phyloP scores from a whole-genome alignment of 2,113 vertebrate species.

The Lates calcarifer region DNA sequence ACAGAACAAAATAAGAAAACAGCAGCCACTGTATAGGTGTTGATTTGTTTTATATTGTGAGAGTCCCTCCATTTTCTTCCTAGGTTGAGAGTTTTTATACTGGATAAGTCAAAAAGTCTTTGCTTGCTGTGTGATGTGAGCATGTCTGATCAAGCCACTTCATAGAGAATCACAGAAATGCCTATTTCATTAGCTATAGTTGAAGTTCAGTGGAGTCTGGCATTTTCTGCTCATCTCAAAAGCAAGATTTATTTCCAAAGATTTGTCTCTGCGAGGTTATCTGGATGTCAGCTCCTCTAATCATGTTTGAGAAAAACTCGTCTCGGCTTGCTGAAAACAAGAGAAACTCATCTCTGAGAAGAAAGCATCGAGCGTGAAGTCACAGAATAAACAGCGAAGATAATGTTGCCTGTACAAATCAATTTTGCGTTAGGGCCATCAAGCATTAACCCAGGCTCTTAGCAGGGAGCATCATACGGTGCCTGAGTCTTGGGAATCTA shows the following conservation, averaged over 20 bases:
- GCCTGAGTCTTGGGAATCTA: conserved; percentile 48
- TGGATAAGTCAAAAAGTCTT: conserved; percentile 11
- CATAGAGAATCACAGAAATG: conserved; percentile 28
- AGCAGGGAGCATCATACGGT: conserved; percentile 46
- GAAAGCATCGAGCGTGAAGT: conserved; percentile 43
- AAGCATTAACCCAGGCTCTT: conserved; percentile 52
- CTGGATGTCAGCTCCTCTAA: conserved; percentile 63
- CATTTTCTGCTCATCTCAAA: conserved; percentile 59
- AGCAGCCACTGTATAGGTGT: background rate
- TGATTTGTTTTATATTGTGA: conserved; percentile 19
- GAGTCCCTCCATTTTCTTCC: background rate
- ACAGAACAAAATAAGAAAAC: background rate
- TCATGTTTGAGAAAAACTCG: conserved; percentile 61
- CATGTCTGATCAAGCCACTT: conserved; percentile 49
- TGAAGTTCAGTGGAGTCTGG: conserved; percentile 36
- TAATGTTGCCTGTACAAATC: conserved; percentile 66
- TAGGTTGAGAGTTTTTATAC: conserved; percentile 5
- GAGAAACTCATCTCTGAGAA: conserved; percentile 53
- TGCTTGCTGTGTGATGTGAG: conserved; percentile 40
- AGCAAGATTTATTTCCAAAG: conserved; percentile 58
- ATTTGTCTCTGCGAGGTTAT: conserved; percentile 55
- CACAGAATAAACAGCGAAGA: conserved; percentile 64
- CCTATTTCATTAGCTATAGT: conserved; percentile 28
- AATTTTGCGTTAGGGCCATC: conserved; percentile 51
- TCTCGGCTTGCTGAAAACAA: conserved; percentile 59